Percentiles rank a stretch among this genome's conserved stretches.
Conservation (phyloP, 2,113 vertebrate species). For the human region DNA sequence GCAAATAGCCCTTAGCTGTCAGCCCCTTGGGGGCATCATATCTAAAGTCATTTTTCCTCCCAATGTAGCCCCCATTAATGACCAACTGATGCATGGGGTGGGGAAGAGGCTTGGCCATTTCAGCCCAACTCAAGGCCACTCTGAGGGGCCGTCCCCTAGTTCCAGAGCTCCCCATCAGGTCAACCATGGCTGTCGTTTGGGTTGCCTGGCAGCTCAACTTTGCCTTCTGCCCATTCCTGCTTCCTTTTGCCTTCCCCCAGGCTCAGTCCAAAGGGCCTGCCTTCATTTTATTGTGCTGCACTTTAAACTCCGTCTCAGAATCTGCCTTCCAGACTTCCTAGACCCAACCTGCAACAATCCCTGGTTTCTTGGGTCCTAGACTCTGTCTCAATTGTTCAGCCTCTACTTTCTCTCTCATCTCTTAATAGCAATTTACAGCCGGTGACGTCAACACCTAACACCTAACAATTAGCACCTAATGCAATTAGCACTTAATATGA, state of each 20-base stretch:
- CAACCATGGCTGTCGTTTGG: background rate
- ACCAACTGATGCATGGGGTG: too few species aligned
- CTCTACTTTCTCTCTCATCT: background rate
- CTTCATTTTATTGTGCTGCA: background rate
- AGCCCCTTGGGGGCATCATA: background rate
- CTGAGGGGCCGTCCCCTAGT: background rate
- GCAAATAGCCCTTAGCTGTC: background rate
- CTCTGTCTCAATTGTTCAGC: background rate
- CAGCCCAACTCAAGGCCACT: background rate
- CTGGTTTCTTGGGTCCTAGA: background rate
- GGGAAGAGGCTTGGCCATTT: background rate
- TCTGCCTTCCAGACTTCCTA: background rate
- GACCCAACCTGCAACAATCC: background rate
- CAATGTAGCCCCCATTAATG: background rate
- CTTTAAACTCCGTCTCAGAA: background rate
- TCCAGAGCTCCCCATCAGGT: background rate
- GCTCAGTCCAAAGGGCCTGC: background rate
- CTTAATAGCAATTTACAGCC: background rate
- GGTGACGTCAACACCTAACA: background rate
- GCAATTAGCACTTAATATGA: slow-evolving; percentile 49
- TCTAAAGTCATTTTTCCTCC: background rate
- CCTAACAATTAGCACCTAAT: slow-evolving; percentile 24
- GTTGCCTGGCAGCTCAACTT: background rate
- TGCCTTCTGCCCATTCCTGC: background rate
- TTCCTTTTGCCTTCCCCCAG: background rate